Evolutionary conservation across 2,113 vertebrate genomes (phyloP), one percentile per base, ranked within the genome.

Genomic region (Mesembrinibis cayennensis): DNA sequence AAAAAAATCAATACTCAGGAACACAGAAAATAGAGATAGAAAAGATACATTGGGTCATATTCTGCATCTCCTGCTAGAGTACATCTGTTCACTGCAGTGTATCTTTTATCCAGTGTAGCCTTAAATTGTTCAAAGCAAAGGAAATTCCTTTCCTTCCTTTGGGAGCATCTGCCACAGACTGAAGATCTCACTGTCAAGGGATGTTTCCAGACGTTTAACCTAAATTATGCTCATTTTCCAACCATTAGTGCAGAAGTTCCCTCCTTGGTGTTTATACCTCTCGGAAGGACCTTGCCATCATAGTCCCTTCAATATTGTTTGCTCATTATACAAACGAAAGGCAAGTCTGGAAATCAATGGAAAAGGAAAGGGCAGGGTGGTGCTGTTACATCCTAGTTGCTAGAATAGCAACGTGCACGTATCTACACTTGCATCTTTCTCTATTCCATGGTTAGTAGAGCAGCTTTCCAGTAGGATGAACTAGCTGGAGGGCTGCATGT

Each of bases 191-290:
- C 81, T 95, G 88, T 93, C 95, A 79, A 72, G 91, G 94, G 90
- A 95, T 79, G 53, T 96, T 96, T 95, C 95, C 95, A 92, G 89
- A 56, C 30, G 3, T 97, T 96, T 97, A 97, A 94, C 67, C 91
- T 96, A 95, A 91, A 91, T 95, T 91, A 94, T 87, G 45, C 58
- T 93, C 74, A 56, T 96, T 96, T 97, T 96, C 90, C 87, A 95
- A 1, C 71, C 72, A 50, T 80, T 93, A 52, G 40, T 90, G 74
- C 86, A 92, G 52, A 82, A 89, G 67, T 70, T 91, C 45, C 62
- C 70, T 96, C 73, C 42, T 55, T 93, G 76, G 32, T 81, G 56
- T 90, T 95, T 53, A 36, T 90, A 52, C 38, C 63, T 61, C 72
- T 92, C 74, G 91, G 67, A 95, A 95, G 72, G 63, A 87, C 67